phyloP scores from a whole-genome alignment of 2,888 invertebrate genomes.

The Nemotelus pantherinus region DNA sequence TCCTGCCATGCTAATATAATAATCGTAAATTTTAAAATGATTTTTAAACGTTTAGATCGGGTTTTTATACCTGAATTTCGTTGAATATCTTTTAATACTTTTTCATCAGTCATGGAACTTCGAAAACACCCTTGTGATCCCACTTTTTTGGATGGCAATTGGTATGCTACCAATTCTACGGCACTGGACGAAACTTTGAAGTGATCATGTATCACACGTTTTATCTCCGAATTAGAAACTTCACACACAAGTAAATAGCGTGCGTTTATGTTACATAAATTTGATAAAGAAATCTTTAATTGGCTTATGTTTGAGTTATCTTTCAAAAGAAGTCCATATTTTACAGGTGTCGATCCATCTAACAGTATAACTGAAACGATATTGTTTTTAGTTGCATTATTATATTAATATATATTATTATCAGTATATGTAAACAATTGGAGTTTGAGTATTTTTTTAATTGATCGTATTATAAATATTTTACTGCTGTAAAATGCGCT shows the following conservation, averaged over 20 bases:
- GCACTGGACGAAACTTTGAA: constrained; percentile 67
- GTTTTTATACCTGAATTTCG: constrained; percentile 60
- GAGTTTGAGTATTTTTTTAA: no score
- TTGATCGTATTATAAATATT: no score
- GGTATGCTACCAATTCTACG: constrained; percentile 74
- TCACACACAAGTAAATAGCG: constrained; percentile 77
- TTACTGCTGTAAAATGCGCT: no score
- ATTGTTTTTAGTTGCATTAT: neutral
- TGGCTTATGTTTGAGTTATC: constrained; percentile 84
- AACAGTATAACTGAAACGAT: constrained; percentile 73
- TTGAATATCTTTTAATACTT: constrained; percentile 64
- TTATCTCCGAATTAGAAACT: constrained; percentile 75
- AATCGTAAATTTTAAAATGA: no score
- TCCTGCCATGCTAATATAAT: no score
- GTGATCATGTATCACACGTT: constrained; percentile 68
- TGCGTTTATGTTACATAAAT: constrained; percentile 71
- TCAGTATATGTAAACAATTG: constrained; percentile 10
- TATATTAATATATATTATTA: neutral
- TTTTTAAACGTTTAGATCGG: no score
- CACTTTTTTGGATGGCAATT: constrained; percentile 68
- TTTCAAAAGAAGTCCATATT: constrained; percentile 85
- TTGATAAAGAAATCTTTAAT: constrained; percentile 76
- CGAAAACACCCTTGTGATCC: constrained; percentile 61
- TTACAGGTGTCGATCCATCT: constrained; percentile 83
- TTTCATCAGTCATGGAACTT: constrained; percentile 62